phyloP scores from a whole-genome alignment of 2,113 vertebrate species.

The Petrocephalus zakoni region DNA sequence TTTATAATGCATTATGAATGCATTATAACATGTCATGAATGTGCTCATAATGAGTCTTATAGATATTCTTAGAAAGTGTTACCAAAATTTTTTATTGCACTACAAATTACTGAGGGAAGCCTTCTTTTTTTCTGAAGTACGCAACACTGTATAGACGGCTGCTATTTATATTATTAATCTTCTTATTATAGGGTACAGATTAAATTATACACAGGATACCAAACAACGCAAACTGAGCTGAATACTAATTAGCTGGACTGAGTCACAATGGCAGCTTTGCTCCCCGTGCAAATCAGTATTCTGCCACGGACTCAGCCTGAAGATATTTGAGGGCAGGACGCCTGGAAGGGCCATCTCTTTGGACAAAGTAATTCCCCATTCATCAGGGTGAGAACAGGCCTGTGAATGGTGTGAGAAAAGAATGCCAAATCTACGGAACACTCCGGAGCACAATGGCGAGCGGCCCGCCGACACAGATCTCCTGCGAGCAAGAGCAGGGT shows the following conservation, averaged over 20 bases:
- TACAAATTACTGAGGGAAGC: not conserved
- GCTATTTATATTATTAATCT: not conserved
- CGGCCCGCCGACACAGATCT: constrained; percentile 9
- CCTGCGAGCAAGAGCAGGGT: not conserved
- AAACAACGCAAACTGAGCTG: not conserved
- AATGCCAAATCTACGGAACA: constrained; percentile 20
- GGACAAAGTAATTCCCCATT: constrained; percentile 20
- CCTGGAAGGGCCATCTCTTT: constrained; percentile 5
- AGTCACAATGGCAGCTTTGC: not conserved
- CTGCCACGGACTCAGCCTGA: constrained; percentile 15
- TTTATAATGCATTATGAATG: not conserved
- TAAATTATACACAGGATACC: not conserved
- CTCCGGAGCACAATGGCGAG: constrained; percentile 15
- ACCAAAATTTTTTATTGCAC: not conserved
- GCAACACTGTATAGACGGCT: not conserved
- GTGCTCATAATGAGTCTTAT: not conserved
- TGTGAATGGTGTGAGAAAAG: constrained; percentile 29
- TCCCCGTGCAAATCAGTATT: constrained; percentile 14
- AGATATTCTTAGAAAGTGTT: not conserved
- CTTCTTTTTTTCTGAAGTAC: not conserved
- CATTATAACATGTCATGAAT: not conserved
- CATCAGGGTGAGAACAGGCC: constrained; percentile 15
- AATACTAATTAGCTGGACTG: not conserved
- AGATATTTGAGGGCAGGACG: constrained; percentile 18
- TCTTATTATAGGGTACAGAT: not conserved